A percentile compares a stretch with the other conserved stretches of the same genome.
Conservation (phyloP, 2,113 vertebrate genomes). For the Osmerus eperlanus region DNA sequence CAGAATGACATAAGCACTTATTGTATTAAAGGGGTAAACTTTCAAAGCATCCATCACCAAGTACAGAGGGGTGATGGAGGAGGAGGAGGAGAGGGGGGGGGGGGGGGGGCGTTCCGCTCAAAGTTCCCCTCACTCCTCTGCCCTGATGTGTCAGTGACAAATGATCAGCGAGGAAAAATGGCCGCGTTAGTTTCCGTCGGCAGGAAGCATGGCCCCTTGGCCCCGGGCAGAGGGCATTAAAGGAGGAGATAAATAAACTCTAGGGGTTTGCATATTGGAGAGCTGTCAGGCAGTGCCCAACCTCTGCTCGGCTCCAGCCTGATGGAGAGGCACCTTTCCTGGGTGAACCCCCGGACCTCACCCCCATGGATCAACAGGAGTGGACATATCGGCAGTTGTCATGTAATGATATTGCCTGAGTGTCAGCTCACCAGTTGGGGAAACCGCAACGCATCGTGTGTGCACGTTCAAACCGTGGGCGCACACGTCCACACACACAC, state of each 20-base stretch:
- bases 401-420: constrained; percentile 71
- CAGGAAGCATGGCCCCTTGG: constrained; percentile 31
- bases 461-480: not conserved
- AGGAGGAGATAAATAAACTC: constrained; percentile 69
- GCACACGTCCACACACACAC: not conserved
- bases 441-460: constrained; percentile 18
- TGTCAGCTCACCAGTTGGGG: constrained; percentile 36
- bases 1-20: constrained; percentile 62
- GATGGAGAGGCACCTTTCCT: constrained; percentile 71
- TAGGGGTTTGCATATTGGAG: constrained; percentile 71
- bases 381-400: constrained; percentile 71
- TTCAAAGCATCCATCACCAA: constrained; percentile 61
- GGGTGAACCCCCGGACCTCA: constrained; percentile 37
- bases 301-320: constrained; percentile 53
- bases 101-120: constrained; percentile 35
- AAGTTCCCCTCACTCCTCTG: constrained; percentile 48
- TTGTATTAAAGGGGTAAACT: constrained; percentile 70
- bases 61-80: too few species aligned
- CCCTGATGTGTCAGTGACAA: constrained; percentile 59
- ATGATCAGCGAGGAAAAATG: constrained; percentile 55
- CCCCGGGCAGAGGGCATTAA: constrained; percentile 58
- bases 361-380: constrained; percentile 65
- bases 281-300: constrained; percentile 62
- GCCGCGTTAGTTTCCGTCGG: constrained; percentile 26
- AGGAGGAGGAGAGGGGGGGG: too few species aligned